Percentiles rank a stretch among this genome's conserved stretches.
Evolutionary conservation across 2,113 vertebrate genomes (phyloP).

Genomic region (Procavia capensis): DNA sequence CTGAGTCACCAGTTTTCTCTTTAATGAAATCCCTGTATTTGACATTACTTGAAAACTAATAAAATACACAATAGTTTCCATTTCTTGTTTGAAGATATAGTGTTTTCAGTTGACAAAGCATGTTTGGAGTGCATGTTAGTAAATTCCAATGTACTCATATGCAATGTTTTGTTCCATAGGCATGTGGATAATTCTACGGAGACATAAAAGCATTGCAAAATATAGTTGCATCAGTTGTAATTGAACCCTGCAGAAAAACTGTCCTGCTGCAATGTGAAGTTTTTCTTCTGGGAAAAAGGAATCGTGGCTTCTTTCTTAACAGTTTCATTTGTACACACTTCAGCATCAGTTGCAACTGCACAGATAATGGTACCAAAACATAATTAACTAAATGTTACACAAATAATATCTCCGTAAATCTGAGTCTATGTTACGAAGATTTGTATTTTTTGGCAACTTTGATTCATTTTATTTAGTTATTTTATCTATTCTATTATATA

Average conservation of each 20-base stretch:
- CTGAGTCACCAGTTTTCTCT: background rate
- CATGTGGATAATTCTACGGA: slow-evolving; percentile 63
- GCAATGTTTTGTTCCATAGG: slow-evolving; percentile 58
- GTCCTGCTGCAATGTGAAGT: slow-evolving; percentile 17
- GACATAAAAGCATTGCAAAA: slow-evolving; percentile 49
- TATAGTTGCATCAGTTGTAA: slow-evolving; percentile 75
- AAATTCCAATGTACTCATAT: slow-evolving; percentile 34
- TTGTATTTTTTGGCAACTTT: background rate
- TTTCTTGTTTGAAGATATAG: background rate
- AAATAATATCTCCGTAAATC: slow-evolving; percentile 22
- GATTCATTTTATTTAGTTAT: slow-evolving; percentile 33
- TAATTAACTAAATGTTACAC: background rate
- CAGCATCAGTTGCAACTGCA: slow-evolving; percentile 30
- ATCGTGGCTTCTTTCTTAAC: background rate
- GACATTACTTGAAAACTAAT: background rate
- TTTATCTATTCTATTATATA: too few species aligned
- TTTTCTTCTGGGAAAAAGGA: slow-evolving; percentile 67
- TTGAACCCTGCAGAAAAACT: slow-evolving; percentile 70
- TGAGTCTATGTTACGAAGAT: background rate
- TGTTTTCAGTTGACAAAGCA: background rate
- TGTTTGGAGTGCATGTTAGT: slow-evolving; percentile 11
- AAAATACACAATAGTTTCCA: background rate
- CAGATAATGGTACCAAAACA: background rate
- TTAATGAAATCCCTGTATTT: background rate
- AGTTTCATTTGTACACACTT: background rate